Evolutionary conservation across 1,140 invertebrate genomes (phyloP).

Genomic region (Drosophila quadrilineata): DNA sequence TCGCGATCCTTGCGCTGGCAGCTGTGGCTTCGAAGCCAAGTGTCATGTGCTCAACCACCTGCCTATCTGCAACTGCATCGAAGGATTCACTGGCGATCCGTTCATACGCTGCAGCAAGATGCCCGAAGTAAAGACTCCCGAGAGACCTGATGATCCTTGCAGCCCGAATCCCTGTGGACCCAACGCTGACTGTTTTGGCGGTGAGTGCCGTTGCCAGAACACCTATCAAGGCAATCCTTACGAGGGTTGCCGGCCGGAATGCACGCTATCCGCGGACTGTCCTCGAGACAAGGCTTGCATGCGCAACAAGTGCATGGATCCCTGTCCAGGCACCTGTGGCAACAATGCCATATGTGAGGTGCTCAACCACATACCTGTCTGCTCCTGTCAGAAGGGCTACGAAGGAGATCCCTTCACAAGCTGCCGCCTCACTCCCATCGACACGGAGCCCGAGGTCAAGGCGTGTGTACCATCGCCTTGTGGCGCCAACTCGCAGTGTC

Average conservation of each 20-base stretch:
- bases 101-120: constrained; percentile 85
- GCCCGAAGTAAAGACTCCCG: constrained; percentile 37
- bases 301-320: constrained; percentile 90
- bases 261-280: constrained; percentile 91
- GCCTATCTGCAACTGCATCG: constrained; percentile 87
- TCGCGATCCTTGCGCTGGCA: constrained; percentile 88
- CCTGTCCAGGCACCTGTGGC: constrained; percentile 91
- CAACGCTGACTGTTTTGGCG: constrained; percentile 90
- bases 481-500: constrained; percentile 89
- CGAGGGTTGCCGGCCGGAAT: constrained; percentile 90
- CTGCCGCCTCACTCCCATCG: constrained; percentile 83
- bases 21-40: constrained; percentile 87
- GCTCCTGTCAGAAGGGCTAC: constrained; percentile 88
- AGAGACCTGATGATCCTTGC: constrained; percentile 84
- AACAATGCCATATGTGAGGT: constrained; percentile 92
- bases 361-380: constrained; percentile 91
- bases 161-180: constrained; percentile 91
- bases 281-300: constrained; percentile 90
- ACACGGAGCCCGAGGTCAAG: constrained; percentile 85
- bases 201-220: constrained; percentile 88
- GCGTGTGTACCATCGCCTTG: constrained; percentile 87
- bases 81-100: constrained; percentile 87
- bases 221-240: constrained; percentile 93
- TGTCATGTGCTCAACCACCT: constrained; percentile 88
- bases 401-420: constrained; percentile 90